Evolutionary conservation across 1,140 invertebrate species (phyloP).

Genomic region (Schlechtendalia chinensis): DNA sequence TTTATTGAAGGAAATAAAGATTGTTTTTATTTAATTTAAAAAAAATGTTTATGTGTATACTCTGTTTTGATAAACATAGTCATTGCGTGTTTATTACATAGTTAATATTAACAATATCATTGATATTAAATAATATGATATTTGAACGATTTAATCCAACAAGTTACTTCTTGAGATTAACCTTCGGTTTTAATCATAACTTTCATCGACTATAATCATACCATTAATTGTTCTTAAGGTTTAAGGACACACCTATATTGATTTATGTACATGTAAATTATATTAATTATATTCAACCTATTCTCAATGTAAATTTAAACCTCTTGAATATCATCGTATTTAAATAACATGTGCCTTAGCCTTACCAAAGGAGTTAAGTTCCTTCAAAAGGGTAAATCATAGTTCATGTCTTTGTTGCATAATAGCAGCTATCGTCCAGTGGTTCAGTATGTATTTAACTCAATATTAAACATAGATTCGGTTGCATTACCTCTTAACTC

Average conservation of each 20-base stretch:
- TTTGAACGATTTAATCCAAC: no score
- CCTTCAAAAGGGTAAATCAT: not conserved
- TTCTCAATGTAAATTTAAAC: not conserved
- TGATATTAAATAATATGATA: no score
- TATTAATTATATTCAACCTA: not conserved
- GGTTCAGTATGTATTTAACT: not conserved
- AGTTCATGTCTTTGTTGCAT: not conserved
- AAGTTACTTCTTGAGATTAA: not conserved
- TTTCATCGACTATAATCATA: not conserved
- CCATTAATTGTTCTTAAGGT: conserved; percentile 12
- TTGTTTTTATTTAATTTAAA: no score
- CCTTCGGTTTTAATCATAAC: not conserved
- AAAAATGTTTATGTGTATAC: no score
- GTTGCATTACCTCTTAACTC: not conserved
- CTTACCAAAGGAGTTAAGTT: not conserved
- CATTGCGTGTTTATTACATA: no score
- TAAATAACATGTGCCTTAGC: not conserved
- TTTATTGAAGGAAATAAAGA: no score
- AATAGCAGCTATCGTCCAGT: not conserved
- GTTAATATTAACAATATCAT: no score
- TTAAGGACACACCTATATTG: not conserved
- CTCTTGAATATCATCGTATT: not conserved
- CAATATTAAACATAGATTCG: not conserved
- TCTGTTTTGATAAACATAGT: no score
- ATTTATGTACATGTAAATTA: conserved; percentile 2